Base-by-base conservation (phyloP, 2,797 vertebrate species). In the Syngnathus rostellatus region DNA sequence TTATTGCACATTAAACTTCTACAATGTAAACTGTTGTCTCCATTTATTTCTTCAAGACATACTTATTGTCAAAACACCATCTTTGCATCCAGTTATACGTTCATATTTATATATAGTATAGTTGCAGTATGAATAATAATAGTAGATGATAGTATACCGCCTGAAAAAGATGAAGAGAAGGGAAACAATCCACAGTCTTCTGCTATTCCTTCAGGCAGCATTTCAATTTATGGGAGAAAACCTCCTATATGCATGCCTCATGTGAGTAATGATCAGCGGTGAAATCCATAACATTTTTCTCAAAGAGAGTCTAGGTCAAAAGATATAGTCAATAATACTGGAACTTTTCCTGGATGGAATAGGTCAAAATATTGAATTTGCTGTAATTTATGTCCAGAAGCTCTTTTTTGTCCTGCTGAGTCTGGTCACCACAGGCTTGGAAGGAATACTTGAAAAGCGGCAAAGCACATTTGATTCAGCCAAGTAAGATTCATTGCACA, bases 261-360 rank as follows among this genome's bases (percentile, higher is more conserved):
- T 77, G 84, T 79, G 78, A 80, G 63, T 74, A 69, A 70, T 77
- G 78, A 86, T 86, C 81, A 65, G 3, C 61, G 45, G 63, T 73
- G 68, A 73, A 45, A 62, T 14, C 45, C 45, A 63, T 63, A 40
- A 21, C 37, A 62, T 68, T 78, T 76, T 73, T 43, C 64, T 78
- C 71, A 83, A 86, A 78, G 83, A 84, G 82, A 81, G 62, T 55
- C 70, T 25, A 73, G 77, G 84, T 84, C 77, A 79, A 16, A 67
- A 59, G 43, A 77, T n/a, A 25, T 43, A 41, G n/a, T 62, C 60
- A 62, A 62, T 62, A 62, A 17, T 45, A 62, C 7, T n/a, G 6
- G 40, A 12, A 45, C 37, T 62, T 25, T 43, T 45, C 21, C 41
- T 23, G 8, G 37, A 21, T 14, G 21, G 60, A 62, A 17, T 23